phyloP scores from a whole-genome alignment of 2,888 invertebrate species.

The Drosophila quinaria region DNA sequence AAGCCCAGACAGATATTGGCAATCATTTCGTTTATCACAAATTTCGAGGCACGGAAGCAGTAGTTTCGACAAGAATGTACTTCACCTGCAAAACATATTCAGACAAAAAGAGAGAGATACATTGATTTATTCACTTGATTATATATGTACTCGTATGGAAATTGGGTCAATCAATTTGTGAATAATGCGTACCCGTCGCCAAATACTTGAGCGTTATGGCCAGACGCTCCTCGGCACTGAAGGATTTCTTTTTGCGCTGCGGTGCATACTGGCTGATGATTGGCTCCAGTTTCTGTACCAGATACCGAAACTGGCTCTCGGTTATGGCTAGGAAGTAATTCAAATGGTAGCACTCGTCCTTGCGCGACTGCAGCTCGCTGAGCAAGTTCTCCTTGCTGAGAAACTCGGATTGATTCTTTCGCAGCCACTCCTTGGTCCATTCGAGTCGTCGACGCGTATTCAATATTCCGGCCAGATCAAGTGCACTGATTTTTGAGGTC shows the following conservation, averaged over 20 bases:
- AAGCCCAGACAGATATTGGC: constrained; percentile 85
- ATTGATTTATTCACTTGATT: not conserved
- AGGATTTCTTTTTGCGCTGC: constrained; percentile 84
- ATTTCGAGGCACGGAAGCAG: constrained; percentile 85
- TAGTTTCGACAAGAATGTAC: constrained; percentile 85
- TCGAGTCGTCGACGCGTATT: constrained; percentile 83
- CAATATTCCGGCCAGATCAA: constrained; percentile 83
- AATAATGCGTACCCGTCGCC: constrained; percentile 83
- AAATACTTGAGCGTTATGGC: constrained; percentile 85
- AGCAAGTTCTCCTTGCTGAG: constrained; percentile 83
- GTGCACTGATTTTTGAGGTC: constrained; percentile 76
- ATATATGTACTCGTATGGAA: not conserved
- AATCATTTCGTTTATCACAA: constrained; percentile 85
- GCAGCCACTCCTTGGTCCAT: constrained; percentile 85
- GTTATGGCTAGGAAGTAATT: constrained; percentile 85
- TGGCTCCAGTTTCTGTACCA: constrained; percentile 83
- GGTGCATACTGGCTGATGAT: constrained; percentile 84
- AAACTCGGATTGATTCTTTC: constrained; percentile 83
- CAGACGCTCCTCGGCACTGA: constrained; percentile 84
- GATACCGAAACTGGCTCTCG: constrained; percentile 84
- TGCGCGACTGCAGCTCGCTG: constrained; percentile 83
- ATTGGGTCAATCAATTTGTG: constrained; percentile 11
- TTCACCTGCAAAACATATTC: constrained; percentile 74
- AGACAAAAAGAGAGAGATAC: not conserved
- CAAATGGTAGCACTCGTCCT: constrained; percentile 83